These are phyloP conservation scores for Brassicogethes aeneus DNA, from an alignment of 2,888 invertebrate species.

Conservation along the genomic window DNA sequence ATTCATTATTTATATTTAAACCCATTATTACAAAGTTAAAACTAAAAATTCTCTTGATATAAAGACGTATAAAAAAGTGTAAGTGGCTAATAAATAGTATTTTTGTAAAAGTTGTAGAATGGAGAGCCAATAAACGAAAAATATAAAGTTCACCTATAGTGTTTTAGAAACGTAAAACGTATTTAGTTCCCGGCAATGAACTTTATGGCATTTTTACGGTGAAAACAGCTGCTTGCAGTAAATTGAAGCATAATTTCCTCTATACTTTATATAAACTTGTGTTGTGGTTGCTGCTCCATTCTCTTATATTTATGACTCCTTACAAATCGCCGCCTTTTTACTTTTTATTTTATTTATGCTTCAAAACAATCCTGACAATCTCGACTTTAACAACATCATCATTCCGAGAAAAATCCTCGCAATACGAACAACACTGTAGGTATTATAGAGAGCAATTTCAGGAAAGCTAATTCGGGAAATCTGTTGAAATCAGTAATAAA, in stretches of 20 bases:
- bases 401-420: too few species aligned
- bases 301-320: neutral
- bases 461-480: too few species aligned
- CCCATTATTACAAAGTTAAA: too few species aligned
- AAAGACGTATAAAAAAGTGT: too few species aligned
- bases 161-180: slow-evolving; percentile 6
- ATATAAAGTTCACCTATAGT: neutral
- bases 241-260: slow-evolving; percentile 6
- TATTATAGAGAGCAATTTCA: too few species aligned
- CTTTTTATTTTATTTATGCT: neutral
- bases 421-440: too few species aligned
- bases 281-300: neutral
- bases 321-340: neutral
- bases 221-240: slow-evolving; percentile 8
- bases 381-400: neutral
- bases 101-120: too few species aligned
- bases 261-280: slow-evolving; percentile 5
- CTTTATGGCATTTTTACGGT: slow-evolving; percentile 9
- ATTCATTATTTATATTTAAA: too few species aligned
- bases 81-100: too few species aligned
- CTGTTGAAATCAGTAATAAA: neutral
- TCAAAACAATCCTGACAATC: slow-evolving; percentile 1
- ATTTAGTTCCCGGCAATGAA: slow-evolving; percentile 9
- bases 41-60: too few species aligned
- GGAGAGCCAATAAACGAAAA: too few species aligned